These are phyloP conservation scores for Peromyscus aztecus DNA, from an alignment of 2,797 vertebrate genomes.

Conservation along the genomic window DNA sequence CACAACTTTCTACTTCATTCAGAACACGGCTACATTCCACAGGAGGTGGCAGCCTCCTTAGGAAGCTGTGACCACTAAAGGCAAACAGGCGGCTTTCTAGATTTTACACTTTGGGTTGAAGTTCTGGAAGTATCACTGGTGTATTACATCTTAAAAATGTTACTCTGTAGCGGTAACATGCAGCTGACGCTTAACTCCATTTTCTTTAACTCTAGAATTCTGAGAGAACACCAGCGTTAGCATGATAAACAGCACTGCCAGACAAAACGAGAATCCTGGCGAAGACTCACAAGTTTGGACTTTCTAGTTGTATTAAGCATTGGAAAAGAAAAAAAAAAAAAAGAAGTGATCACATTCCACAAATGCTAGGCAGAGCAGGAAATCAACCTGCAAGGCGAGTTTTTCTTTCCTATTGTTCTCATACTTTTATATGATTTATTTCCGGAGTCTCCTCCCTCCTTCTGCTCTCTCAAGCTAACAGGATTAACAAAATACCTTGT, in stretches of 20 bases:
- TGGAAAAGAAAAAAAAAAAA: background rate
- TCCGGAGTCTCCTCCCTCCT: slow-evolving; percentile 72
- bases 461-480: slow-evolving; percentile 72
- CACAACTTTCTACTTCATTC: slow-evolving; percentile 5
- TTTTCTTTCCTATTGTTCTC: slow-evolving; percentile 82
- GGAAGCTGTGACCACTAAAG: slow-evolving; percentile 40
- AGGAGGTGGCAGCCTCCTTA: slow-evolving; percentile 7
- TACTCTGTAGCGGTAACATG: background rate
- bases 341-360: slow-evolving; percentile 72
- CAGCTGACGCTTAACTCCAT: background rate
- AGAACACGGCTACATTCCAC: slow-evolving; percentile 37
- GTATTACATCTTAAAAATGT: slow-evolving; percentile 42
- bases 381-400: slow-evolving; percentile 79
- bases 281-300: slow-evolving; percentile 41
- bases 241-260: background rate
- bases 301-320: slow-evolving; percentile 79
- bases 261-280: background rate
- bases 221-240: slow-evolving; percentile 31
- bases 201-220: slow-evolving; percentile 49
- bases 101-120: slow-evolving; percentile 39
- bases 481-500: slow-evolving; percentile 78
- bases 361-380: slow-evolving; percentile 74
- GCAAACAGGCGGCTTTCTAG: background rate
- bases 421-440: slow-evolving; percentile 80
- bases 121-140: background rate